A percentile compares a stretch with the other conserved stretches of the same genome.
Conservation (phyloP, 2,888 invertebrate genomes). For the Labia minor region DNA sequence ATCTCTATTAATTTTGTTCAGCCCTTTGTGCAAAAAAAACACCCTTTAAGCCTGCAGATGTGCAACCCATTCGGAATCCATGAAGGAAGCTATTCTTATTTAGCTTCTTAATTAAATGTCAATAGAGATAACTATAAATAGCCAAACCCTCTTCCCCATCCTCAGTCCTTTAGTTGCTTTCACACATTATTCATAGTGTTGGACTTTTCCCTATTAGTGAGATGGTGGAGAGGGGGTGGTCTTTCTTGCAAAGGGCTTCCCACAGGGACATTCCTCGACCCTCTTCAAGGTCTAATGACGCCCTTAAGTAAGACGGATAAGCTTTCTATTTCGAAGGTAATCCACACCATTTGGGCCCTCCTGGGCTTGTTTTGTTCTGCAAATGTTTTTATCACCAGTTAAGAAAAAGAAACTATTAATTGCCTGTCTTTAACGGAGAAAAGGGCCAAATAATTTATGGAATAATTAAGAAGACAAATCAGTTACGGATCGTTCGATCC, state of each 20-base stretch:
- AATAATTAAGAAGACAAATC: neutral
- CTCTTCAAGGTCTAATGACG: conserved; percentile 8
- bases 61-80: no score
- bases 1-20: no score
- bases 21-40: no score
- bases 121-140: no score
- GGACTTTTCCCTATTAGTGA: neutral
- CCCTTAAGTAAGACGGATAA: conserved; percentile 13
- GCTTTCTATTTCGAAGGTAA: conserved; percentile 3
- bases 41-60: no score
- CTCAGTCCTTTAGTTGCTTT: neutral
- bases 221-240: no score
- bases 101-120: no score
- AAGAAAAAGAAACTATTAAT: neutral
- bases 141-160: no score
- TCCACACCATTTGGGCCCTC: neutral
- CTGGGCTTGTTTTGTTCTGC: conserved; percentile 8
- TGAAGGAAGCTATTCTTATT: no score
- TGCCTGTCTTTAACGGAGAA: neutral
- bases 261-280: conserved; percentile 4
- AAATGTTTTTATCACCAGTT: neutral
- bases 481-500: neutral
- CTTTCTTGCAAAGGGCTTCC: conserved; percentile 2
- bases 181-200: neutral
- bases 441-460: neutral